phyloP scores from a whole-genome alignment of 2,888 invertebrate species.

The Oxystoma pomonae region DNA sequence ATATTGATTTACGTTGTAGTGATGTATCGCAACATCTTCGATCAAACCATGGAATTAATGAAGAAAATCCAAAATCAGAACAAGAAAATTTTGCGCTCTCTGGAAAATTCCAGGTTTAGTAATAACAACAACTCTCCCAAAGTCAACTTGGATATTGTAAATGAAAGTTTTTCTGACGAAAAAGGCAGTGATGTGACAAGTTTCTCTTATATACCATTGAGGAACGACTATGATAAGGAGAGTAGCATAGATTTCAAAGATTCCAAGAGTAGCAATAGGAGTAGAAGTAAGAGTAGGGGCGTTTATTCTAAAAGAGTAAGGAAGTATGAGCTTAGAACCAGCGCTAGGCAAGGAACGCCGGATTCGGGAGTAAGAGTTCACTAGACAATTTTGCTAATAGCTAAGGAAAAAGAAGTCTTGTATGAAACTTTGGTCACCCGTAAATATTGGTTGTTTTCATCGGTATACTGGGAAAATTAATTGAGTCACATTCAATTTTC shows the following conservation, averaged over 20 bases:
- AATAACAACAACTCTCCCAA: conserved; percentile 16
- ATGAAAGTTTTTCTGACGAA: conserved; percentile 14
- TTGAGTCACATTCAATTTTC: no score
- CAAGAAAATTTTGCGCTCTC: conserved; percentile 28
- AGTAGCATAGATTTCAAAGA: conserved; percentile 2
- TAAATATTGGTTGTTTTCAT: no score
- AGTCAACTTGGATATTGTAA: conserved; percentile 18
- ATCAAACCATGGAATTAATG: conserved; percentile 47
- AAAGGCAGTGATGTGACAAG: neutral
- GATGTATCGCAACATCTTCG: conserved; percentile 46
- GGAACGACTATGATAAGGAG: neutral
- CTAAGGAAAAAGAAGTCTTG: no score
- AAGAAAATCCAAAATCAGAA: conserved; percentile 46
- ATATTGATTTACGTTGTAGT: conserved; percentile 42
- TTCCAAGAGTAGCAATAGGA: neutral
- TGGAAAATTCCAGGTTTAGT: conserved; percentile 22
- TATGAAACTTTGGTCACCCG: no score
- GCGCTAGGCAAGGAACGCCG: conserved; percentile 22
- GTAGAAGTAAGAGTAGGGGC: neutral
- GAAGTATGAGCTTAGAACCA: conserved; percentile 27
- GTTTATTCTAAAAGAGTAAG: conserved; percentile 3
- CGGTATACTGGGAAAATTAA: no score
- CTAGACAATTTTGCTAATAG: neutral
- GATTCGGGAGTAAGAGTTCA: conserved; percentile 2
- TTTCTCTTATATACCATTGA: neutral